These are phyloP conservation scores for Drosophila arizonae DNA, from an alignment of 1,140 invertebrate genomes.

Conservation along the genomic window DNA sequence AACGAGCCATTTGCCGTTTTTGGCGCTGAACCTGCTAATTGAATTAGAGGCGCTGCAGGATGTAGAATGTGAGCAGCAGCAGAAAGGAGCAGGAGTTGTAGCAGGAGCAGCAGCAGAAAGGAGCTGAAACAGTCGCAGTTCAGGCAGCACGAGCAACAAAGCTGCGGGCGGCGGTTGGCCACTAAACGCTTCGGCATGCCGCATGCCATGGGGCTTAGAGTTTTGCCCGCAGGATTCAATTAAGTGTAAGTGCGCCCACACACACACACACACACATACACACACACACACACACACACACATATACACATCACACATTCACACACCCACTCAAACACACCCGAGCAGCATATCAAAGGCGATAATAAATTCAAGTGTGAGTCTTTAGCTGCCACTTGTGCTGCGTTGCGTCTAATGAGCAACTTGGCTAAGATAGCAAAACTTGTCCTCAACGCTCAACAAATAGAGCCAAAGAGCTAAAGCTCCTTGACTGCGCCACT, in stretches of 20 bases:
- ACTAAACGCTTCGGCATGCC: slow-evolving; percentile 75
- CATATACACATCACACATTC: background rate
- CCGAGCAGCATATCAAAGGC: slow-evolving; percentile 23
- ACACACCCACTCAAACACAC: background rate
- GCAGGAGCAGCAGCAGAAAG: slow-evolving; percentile 25
- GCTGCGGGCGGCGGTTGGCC: slow-evolving; percentile 27
- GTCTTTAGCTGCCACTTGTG: slow-evolving; percentile 15
- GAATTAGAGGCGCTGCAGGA: slow-evolving; percentile 68
- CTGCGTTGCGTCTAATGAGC: slow-evolving; percentile 35
- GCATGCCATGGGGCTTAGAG: slow-evolving; percentile 57
- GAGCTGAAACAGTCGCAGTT: slow-evolving; percentile 1
- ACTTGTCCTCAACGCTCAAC: slow-evolving; percentile 10
- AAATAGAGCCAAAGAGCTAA: slow-evolving; percentile 6
- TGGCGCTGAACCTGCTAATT: slow-evolving; percentile 80
- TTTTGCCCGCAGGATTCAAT: slow-evolving; percentile 77
- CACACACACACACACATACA: slow-evolving; percentile 12
- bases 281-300: slow-evolving; percentile 13
- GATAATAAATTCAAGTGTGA: slow-evolving; percentile 30
- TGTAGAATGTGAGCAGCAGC: slow-evolving; percentile 28
- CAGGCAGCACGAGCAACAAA: slow-evolving; percentile 14
- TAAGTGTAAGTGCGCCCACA: slow-evolving; percentile 72
- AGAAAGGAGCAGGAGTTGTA: slow-evolving; percentile 18
- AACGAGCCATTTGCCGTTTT: slow-evolving; percentile 78
- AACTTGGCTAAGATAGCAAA: slow-evolving; percentile 33
- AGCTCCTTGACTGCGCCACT: background rate